Evolutionary conservation across 2,797 vertebrate genomes (phyloP), one percentile per base, ranked within the genome.

Genomic region (Anniella stebbinsi): DNA sequence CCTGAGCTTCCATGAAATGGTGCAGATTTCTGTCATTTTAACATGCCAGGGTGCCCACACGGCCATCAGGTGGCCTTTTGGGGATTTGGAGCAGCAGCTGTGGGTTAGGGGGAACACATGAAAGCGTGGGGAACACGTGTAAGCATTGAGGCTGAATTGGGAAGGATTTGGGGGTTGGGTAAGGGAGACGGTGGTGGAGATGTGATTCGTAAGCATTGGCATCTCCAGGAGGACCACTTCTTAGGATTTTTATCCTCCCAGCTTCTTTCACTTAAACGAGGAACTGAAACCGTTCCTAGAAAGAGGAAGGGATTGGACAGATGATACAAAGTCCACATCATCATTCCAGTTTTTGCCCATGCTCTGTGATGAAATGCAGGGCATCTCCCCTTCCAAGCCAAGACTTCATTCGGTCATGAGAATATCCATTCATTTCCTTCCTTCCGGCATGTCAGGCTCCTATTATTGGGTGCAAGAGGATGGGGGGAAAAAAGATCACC

Each of bases 251-350:
- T 84, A 15, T 9, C 36, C 57, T 60, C 45, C 48, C 5, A 21
- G 18, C 54, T 63, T 60, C n/a, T 60, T 5, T 18, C 13, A 33
- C 17, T 23, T 48, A 10, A 63, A 75, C 10, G 23, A 69, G 73
- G 57, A 87, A 87, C 86, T 38, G 48, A 67, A 87, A n/a, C 41
- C 18, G 67, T 87, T 87, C 86, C 30, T 87, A 77, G 75, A 87
- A 87, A 77, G 86, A 87, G 36, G 72, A 76, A 77, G 54, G 4
- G 38, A 28, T 25, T n/a, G 66, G 28, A n/a, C 10, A 3, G 54
- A 36, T 60, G 85, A 76, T 45, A 33, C 15, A 76, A 76, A 41
- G 54, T 45, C 41, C 30, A n/a, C 33, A 54, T 84, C 41, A 75
- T 73, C 60, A 81, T 45, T 38, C 13, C 38, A 36, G 51, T 17